Conservation (phyloP, 2,113 vertebrate species). For the Myotis lucifugus region DNA sequence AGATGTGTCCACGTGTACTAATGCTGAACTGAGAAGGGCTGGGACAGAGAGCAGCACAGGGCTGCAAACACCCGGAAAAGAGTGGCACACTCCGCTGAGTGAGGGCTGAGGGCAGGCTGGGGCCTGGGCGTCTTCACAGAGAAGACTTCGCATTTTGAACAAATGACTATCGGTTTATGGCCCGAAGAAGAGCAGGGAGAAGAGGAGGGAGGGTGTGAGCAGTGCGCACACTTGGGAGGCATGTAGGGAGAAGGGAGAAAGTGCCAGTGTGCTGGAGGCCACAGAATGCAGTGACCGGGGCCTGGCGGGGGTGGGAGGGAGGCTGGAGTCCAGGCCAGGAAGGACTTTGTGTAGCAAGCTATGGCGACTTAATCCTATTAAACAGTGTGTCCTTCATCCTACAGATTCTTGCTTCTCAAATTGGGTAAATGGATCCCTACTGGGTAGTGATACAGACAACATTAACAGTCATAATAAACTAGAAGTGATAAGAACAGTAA, state of each 20-base stretch:
- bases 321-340: not conserved
- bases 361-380: not conserved
- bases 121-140: not conserved
- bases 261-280: fast-evolving
- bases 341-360: no score
- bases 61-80: not conserved
- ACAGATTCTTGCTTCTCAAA: not conserved
- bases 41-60: not conserved
- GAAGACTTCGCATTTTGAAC: not conserved
- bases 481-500: not conserved
- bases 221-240: not conserved
- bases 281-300: fast-evolving
- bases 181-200: no score
- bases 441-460: not conserved
- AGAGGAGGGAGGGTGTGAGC: not conserved
- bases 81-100: not conserved
- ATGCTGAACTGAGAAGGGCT: not conserved
- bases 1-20: not conserved
- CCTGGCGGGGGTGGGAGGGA: fast-evolving
- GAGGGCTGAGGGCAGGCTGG: not conserved
- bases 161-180: not conserved
- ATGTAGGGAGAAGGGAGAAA: fast-evolving
- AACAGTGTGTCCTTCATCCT: not conserved
- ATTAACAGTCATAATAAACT: not conserved
- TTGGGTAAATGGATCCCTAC: not conserved